Conservation (phyloP, 64 coral and sea anemone genomes). For the Pocillopora verrucosa region DNA sequence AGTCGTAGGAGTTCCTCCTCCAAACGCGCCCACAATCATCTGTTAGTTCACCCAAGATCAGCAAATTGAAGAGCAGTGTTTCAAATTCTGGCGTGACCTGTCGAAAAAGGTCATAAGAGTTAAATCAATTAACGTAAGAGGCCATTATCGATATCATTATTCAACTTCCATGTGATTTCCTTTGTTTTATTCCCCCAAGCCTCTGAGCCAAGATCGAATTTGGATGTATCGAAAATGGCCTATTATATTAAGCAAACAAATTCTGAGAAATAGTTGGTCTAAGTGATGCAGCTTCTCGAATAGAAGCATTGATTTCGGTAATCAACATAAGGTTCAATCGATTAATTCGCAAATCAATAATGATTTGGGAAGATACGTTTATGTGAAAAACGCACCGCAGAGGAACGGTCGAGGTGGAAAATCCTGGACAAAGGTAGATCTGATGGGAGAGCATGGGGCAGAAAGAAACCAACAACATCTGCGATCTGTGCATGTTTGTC, state of each 20-base stretch:
- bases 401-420: constrained; percentile 68
- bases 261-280: too few relatives aligned
- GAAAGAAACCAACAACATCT: constrained; percentile 46
- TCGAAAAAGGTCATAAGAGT: not conserved
- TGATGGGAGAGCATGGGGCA: constrained; percentile 53
- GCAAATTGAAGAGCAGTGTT: constrained; percentile 72
- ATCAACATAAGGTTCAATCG: too few relatives aligned
- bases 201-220: too few relatives aligned
- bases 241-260: too few relatives aligned
- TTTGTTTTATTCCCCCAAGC: too few relatives aligned
- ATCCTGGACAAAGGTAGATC: constrained; percentile 72
- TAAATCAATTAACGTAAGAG: too few relatives aligned
- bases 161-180: not conserved
- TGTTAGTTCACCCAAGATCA: constrained; percentile 60
- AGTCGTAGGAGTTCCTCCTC: constrained; percentile 55
- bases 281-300: too few relatives aligned
- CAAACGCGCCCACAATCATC: constrained; percentile 66
- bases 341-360: too few relatives aligned
- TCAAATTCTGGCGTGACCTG: constrained; percentile 70
- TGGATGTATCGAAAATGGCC: too few relatives aligned
- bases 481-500: constrained; percentile 29
- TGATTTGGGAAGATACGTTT: too few relatives aligned
- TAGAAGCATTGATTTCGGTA: too few relatives aligned
- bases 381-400: constrained; percentile 40
- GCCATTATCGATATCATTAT: not conserved